A percentile compares a stretch with the other conserved stretches of the same genome.
These are phyloP conservation scores for Sylvia borin DNA, from an alignment of 2,797 vertebrate genomes.

Conservation along the genomic window DNA sequence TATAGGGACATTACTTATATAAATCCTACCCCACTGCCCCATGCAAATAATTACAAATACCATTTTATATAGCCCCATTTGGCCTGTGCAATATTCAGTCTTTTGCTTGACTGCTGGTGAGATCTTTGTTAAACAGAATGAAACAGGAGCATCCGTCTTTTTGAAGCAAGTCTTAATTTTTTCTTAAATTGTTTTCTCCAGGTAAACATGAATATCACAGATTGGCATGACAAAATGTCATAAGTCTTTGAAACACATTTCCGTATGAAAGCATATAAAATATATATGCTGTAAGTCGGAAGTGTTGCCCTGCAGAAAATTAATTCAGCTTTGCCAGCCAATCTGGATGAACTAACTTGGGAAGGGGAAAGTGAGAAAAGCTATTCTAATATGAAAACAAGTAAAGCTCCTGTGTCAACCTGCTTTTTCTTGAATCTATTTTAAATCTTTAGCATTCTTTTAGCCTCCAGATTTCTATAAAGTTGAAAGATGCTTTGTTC, in stretches of 20 bases:
- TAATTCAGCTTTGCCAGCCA: conserved; percentile 45
- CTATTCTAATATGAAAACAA: conserved; percentile 66
- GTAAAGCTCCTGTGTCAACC: conserved; percentile 63
- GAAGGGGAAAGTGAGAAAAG: conserved; percentile 66
- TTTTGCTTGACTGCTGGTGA: not conserved
- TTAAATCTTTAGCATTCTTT: conserved; percentile 69
- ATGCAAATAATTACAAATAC: not conserved
- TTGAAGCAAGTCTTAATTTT: not conserved
- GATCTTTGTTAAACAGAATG: not conserved
- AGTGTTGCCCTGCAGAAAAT: conserved; percentile 16
- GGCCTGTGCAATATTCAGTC: not conserved
- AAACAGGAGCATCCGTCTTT: not conserved
- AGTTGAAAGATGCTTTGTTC: conserved; percentile 58
- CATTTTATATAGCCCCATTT: not conserved
- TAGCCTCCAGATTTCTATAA: conserved; percentile 62
- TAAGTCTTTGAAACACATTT: not conserved
- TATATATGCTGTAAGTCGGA: not conserved
- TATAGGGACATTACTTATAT: not conserved
- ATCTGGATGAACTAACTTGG: conserved; percentile 63
- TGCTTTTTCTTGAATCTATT: conserved; percentile 52
- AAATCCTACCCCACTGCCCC: not conserved
- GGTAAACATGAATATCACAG: not conserved
- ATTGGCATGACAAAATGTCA: not conserved
- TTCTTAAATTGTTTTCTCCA: not conserved
- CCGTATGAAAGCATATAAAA: not conserved